Percentiles rank a stretch among this genome's conserved stretches.
These are phyloP conservation scores for Drosophila nigrodunni DNA, from an alignment of 1,140 invertebrate genomes.

Conservation along the genomic window DNA sequence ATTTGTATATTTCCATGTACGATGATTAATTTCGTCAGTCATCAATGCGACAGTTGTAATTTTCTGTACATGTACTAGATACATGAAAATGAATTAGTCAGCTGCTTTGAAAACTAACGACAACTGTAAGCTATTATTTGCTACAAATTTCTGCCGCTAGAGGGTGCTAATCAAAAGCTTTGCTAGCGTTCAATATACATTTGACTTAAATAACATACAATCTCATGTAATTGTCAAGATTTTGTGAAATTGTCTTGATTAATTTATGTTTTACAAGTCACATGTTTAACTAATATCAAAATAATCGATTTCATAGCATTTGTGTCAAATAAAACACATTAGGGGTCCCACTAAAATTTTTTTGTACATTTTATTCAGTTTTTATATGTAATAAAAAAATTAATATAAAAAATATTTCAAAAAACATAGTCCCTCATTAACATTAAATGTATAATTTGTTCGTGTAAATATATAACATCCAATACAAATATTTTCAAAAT, in stretches of 20 bases:
- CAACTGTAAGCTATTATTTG: background rate
- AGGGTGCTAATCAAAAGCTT: constrained; percentile 4
- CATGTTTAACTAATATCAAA: no score
- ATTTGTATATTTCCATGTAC: background rate
- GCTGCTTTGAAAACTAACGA: background rate
- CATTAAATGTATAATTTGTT: constrained; percentile 32
- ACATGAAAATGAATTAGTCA: background rate
- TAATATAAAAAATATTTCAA: constrained; percentile 17
- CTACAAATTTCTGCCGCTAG: constrained; percentile 1
- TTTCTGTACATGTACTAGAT: background rate
- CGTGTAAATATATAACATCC: constrained; percentile 19
- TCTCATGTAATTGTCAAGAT: background rate
- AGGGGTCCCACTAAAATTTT: background rate
- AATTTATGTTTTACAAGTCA: no score
- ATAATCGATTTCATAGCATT: background rate
- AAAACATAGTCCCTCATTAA: constrained; percentile 14
- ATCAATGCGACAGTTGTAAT: background rate
- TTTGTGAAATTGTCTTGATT: no score
- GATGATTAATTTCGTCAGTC: background rate
- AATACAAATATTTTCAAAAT: constrained; percentile 21
- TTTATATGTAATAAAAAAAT: constrained; percentile 34
- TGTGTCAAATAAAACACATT: background rate
- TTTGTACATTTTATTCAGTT: constrained; percentile 12
- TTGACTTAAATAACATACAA: background rate
- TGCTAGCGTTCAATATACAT: background rate